Evolutionary conservation across 2,888 invertebrate genomes (phyloP).

Genomic region (Vesta saturnalis): DNA sequence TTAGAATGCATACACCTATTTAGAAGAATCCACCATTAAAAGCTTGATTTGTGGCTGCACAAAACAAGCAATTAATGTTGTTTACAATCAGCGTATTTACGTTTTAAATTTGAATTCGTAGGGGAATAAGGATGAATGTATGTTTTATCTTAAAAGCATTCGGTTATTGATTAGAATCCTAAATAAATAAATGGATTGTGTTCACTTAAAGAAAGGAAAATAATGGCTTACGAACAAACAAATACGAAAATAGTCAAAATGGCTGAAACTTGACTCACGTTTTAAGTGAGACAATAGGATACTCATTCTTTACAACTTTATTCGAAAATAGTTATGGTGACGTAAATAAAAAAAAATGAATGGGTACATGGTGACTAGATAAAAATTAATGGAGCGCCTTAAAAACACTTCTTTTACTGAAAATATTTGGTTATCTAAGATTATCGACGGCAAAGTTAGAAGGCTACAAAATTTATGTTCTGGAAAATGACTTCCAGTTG

Average conservation of each 20-base stretch:
- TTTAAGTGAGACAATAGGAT: constrained; percentile 16
- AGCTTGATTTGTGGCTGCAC: constrained; percentile 50
- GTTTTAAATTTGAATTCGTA: constrained; percentile 46
- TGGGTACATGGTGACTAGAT: constrained; percentile 11
- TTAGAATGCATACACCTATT: constrained; percentile 30
- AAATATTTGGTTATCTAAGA: constrained; percentile 12
- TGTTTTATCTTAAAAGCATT: constrained; percentile 41
- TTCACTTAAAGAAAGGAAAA: constrained; percentile 38
- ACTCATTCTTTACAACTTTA: constrained; percentile 10
- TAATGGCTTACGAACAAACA: constrained; percentile 35
- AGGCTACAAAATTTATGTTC: constrained; percentile 6
- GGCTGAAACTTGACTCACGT: constrained; percentile 22
- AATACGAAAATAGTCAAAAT: constrained; percentile 31
- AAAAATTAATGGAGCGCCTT: constrained; percentile 13
- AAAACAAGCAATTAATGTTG: constrained; percentile 53
- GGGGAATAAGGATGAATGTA: constrained; percentile 35
- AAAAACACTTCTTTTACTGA: not conserved
- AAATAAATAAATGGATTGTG: constrained; percentile 44
- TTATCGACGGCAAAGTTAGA: constrained; percentile 11
- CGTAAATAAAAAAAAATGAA: constrained; percentile 18
- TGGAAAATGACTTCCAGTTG: constrained; percentile 8
- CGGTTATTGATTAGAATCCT: constrained; percentile 44
- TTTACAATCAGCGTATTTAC: constrained; percentile 52
- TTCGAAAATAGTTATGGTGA: not conserved
- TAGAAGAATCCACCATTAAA: constrained; percentile 40